phyloP scores from a whole-genome alignment of 2,797 vertebrate species.

The Semotilus atromaculatus region DNA sequence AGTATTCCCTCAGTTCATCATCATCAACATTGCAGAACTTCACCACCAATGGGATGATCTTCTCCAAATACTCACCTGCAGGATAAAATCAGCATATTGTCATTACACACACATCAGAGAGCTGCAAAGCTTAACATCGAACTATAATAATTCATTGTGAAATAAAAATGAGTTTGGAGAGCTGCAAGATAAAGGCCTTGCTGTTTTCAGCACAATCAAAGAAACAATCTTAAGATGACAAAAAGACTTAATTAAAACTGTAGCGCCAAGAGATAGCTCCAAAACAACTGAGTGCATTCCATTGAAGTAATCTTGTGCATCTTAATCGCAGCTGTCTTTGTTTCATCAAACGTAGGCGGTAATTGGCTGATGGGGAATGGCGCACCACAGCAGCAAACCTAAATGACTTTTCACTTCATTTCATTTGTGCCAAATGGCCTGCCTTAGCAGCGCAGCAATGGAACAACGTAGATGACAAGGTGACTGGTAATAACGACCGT shows the following conservation, averaged over 20 bases:
- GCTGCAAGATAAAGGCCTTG: slow-evolving; percentile 28
- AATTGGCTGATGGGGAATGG: slow-evolving; percentile 53
- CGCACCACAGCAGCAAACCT: slow-evolving; percentile 37
- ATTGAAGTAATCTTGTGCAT: slow-evolving; percentile 60
- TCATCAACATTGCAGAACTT: slow-evolving; percentile 99
- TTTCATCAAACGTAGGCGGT: slow-evolving; percentile 56
- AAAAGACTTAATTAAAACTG: slow-evolving; percentile 59
- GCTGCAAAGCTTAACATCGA: slow-evolving; percentile 18
- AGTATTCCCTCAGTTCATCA: slow-evolving; percentile 96
- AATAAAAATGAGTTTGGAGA: slow-evolving; percentile 30
- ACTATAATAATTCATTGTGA: slow-evolving; percentile 1
- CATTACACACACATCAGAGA: background rate
- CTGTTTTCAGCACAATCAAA: slow-evolving; percentile 32
- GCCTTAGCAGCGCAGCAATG: background rate
- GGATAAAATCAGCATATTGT: slow-evolving; percentile 29
- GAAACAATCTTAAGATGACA: slow-evolving; percentile 42
- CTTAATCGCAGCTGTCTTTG: slow-evolving; percentile 56
- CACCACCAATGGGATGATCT: slow-evolving; percentile 72
- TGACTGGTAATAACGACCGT: slow-evolving; percentile 46
- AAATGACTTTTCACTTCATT: slow-evolving; percentile 52
- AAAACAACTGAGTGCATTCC: slow-evolving; percentile 45
- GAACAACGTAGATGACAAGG: slow-evolving; percentile 35
- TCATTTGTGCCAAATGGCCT: slow-evolving; percentile 19
- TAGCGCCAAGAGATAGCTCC: slow-evolving; percentile 42
- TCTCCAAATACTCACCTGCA: slow-evolving; percentile 63